Evolutionary conservation across 2,797 vertebrate genomes (phyloP).

Genomic region (Anableps anableps): DNA sequence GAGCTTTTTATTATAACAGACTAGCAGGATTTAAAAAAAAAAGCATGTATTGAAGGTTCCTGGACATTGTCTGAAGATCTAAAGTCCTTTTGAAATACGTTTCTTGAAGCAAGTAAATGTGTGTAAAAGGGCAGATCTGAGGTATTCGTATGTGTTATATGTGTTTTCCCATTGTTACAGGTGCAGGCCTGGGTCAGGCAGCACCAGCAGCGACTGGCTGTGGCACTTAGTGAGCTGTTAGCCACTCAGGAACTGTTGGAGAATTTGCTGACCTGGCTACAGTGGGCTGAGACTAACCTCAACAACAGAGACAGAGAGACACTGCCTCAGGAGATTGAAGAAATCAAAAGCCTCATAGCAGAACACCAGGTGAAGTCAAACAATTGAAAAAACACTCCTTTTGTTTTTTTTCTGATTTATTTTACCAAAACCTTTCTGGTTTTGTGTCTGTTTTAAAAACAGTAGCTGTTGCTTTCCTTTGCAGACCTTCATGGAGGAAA

Average conservation of each 20-base stretch:
- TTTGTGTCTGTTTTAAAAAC: background rate
- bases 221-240: slow-evolving; percentile 88
- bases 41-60: background rate
- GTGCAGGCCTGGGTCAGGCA: slow-evolving; percentile 97
- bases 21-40: background rate
- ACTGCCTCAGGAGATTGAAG: slow-evolving; percentile 94
- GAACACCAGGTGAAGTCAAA: slow-evolving; percentile 90
- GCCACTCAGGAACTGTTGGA: slow-evolving; percentile 93
- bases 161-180: slow-evolving; percentile 69
- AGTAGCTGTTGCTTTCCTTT: slow-evolving; percentile 36
- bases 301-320: slow-evolving; percentile 91
- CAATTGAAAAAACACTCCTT: rapidly evolving
- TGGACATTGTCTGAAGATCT: background rate
- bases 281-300: slow-evolving; percentile 95
- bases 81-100: background rate
- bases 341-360: slow-evolving; percentile 93
- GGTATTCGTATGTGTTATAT: background rate
- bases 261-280: slow-evolving; percentile 92
- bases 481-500: slow-evolving; percentile 98
- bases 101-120: background rate
- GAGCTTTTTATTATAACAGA: background rate
- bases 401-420: background rate
- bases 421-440: background rate
- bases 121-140: background rate
- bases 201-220: slow-evolving; percentile 91